Base-by-base conservation (phyloP, 2,888 invertebrate genomes). In the Melanophora roralis region DNA sequence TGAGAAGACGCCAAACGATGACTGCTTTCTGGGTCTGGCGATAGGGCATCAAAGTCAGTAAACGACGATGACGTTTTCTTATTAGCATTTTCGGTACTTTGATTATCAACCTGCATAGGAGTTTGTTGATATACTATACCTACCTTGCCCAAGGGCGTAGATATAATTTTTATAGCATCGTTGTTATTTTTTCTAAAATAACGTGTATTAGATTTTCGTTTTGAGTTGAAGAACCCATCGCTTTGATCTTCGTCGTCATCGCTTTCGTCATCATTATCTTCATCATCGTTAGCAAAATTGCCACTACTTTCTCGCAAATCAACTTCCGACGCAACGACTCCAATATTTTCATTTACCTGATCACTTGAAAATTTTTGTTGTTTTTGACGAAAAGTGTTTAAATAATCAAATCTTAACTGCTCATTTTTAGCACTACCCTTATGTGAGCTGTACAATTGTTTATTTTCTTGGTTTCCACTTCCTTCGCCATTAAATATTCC, bases 131-230 rank as follows among this genome's bases (percentile, higher is more conserved):
- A 91, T 1, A 91, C 88, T 81, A 91, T 90, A 78, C 90, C 90
- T 64, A 91, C 91, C 83, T 90, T 90, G 21, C 91, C 91, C 69
- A 90, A 84, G 1, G 91, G 91, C 38, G 91, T 91, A 5, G 90
- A 90, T 73, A 91, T 90, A 16, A 90, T 90, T 83, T 91, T 91
- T 21, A 91, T 90, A 12, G 90, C 90, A 85, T 90, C 90, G 65
- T 90, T 90, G 45, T 89, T 86, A 65, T 89, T 90, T 84, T 90
- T 89, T 34, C 89, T 88, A 81, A 89, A 89, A 81, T 90, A 90
- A 27, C 88, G 89, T 82, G 85, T 86, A 21, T 85, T 85, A 40
- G 85, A 84, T 81, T 86, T 87, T 43, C 86, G 87, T 36, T 86
- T 86, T 16, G 87, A 85, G 77, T 86, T 86, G 82, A 88, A 89